phyloP scores from a whole-genome alignment of 2,113 vertebrate genomes.

The Podarcis cretensis region DNA sequence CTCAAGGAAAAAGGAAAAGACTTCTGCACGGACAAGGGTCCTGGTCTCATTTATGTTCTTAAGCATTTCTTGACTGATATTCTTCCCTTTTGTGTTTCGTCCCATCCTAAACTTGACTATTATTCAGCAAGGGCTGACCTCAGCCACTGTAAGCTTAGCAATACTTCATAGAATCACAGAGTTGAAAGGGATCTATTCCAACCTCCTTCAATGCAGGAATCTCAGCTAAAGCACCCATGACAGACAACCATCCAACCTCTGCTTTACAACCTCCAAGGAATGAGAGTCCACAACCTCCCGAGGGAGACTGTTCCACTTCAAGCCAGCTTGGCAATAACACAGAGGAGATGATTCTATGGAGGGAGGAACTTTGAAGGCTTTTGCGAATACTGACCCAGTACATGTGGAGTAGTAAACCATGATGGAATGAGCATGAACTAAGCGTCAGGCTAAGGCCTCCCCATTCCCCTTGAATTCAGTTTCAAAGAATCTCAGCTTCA shows the following conservation, averaged over 20 bases:
- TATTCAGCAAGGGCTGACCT: not conserved
- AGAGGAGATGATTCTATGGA: not conserved
- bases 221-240: too few relatives aligned
- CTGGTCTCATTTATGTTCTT: not conserved
- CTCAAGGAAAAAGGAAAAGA: too few relatives aligned
- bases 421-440: too few relatives aligned
- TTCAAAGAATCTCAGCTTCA: too few relatives aligned
- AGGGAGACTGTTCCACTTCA: too few relatives aligned
- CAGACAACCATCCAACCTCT: not conserved
- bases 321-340: not conserved
- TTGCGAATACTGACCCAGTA: not conserved
- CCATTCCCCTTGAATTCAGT: too few relatives aligned
- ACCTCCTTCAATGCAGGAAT: too few relatives aligned
- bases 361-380: not conserved
- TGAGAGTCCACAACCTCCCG: too few relatives aligned
- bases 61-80: not conserved
- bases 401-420: too few relatives aligned
- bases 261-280: too few relatives aligned
- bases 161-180: not conserved
- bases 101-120: not conserved
- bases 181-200: too few relatives aligned
- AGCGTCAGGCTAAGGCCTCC: too few relatives aligned
- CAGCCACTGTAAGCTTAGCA: not conserved
- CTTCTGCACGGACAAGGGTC: not conserved
- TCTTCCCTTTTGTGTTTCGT: not conserved